phyloP scores from a whole-genome alignment of 2,888 invertebrate genomes.

The Lycophotia porphyrea region DNA sequence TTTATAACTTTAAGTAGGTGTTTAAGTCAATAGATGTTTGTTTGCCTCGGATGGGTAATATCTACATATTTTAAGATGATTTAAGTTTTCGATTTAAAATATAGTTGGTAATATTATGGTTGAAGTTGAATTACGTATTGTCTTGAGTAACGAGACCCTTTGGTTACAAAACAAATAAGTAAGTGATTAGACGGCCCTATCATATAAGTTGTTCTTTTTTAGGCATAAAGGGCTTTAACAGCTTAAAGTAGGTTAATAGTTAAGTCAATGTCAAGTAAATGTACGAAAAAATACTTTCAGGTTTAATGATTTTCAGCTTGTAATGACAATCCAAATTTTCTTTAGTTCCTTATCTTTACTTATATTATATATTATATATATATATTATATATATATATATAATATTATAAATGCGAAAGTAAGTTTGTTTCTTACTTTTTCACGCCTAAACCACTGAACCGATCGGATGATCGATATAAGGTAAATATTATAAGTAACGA shows the following conservation, averaged over 20 bases:
- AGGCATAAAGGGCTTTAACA: not conserved
- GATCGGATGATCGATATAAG: too few relatives aligned
- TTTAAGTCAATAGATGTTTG: constrained; percentile 59
- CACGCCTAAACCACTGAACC: too few relatives aligned
- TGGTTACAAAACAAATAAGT: not conserved
- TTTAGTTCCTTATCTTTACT: too few relatives aligned
- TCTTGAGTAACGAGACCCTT: not conserved
- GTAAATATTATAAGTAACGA: too few relatives aligned
- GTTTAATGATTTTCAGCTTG: not conserved
- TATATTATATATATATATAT: too few relatives aligned
- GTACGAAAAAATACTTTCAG: not conserved
- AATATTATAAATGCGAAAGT: too few relatives aligned
- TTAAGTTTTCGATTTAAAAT: constrained; percentile 16
- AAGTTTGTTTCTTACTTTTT: too few relatives aligned
- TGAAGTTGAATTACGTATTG: constrained; percentile 22
- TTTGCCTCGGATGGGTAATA: constrained; percentile 39
- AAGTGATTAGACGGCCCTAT: not conserved
- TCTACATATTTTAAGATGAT: constrained; percentile 29
- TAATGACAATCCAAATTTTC: not conserved
- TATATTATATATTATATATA: too few relatives aligned
- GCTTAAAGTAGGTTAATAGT: not conserved
- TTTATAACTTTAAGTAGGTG: constrained; percentile 69
- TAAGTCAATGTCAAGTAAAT: not conserved
- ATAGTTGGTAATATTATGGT: not conserved
- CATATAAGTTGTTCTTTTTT: not conserved